These are phyloP conservation scores for Neogobius melanostomus DNA, from an alignment of 2,113 vertebrate genomes.

Conservation along the genomic window DNA sequence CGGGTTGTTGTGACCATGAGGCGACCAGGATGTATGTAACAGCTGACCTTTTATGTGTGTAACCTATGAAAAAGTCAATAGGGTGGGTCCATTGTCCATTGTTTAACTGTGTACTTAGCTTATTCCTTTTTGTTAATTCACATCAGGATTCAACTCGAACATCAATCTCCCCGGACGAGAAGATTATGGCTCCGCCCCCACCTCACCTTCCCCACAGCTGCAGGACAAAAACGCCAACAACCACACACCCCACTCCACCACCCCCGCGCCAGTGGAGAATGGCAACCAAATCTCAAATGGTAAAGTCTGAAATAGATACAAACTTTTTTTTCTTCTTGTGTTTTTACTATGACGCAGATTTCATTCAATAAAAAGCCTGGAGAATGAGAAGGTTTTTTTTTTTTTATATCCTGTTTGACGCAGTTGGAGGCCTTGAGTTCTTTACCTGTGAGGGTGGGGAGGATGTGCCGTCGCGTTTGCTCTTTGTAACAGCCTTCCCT, in stretches of 20 bases:
- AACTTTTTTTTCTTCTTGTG: background rate
- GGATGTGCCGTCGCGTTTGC: slow-evolving; percentile 3
- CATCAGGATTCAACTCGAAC: slow-evolving; percentile 87
- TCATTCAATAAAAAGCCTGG: background rate
- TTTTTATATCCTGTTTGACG: background rate
- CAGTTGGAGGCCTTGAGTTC: slow-evolving; percentile 17
- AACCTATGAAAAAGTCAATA: background rate
- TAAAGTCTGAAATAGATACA: slow-evolving; percentile 35
- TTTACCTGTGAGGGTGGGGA: slow-evolving; percentile 16
- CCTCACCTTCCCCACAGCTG: slow-evolving; percentile 78
- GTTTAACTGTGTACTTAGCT: background rate
- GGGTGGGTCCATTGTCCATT: background rate
- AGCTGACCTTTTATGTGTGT: slow-evolving; percentile 44
- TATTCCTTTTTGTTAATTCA: background rate
- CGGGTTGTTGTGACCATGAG: slow-evolving; percentile 54
- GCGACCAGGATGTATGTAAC: slow-evolving; percentile 41
- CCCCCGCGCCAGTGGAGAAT: slow-evolving; percentile 84
- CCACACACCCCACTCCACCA: slow-evolving; percentile 77
- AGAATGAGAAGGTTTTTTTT: background rate
- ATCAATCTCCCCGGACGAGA: slow-evolving; percentile 87
- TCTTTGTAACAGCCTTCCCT: slow-evolving; percentile 16
- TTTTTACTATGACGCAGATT: background rate
- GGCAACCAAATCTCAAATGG: slow-evolving; percentile 92
- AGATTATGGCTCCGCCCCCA: slow-evolving; percentile 76
- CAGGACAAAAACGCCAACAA: slow-evolving; percentile 96